Percentiles rank a stretch among this genome's conserved stretches.
These are phyloP conservation scores for Sebastes nivosus DNA, from an alignment of 2,797 vertebrate species.

Conservation along the genomic window DNA sequence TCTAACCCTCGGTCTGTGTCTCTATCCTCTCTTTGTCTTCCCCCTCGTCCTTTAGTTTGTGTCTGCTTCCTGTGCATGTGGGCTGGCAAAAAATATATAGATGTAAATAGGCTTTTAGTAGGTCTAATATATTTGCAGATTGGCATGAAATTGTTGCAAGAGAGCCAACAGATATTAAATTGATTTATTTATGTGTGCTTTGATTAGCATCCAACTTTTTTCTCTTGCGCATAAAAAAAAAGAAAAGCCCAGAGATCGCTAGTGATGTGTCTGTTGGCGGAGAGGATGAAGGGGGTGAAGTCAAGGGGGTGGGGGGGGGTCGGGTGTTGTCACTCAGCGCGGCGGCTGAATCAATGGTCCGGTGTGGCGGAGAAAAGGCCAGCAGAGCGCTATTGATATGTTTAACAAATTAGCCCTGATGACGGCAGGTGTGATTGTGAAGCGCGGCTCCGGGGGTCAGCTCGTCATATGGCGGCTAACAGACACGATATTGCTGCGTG, in stretches of 20 bases:
- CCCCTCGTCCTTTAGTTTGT: slow-evolving; percentile 21
- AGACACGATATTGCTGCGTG: slow-evolving; percentile 86
- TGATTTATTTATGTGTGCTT: slow-evolving; percentile 13
- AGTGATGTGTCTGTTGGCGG: slow-evolving; percentile 13
- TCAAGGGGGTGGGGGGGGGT: background rate
- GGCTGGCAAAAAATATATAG: slow-evolving; percentile 9
- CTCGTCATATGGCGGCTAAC: slow-evolving; percentile 86
- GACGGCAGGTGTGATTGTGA: slow-evolving; percentile 86
- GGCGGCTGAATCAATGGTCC: slow-evolving; percentile 68
- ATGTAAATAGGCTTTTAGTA: slow-evolving; percentile 24
- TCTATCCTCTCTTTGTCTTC: slow-evolving; percentile 63
- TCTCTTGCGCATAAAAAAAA: background rate
- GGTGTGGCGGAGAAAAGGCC: slow-evolving; percentile 60
- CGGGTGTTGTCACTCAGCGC: slow-evolving; percentile 66
- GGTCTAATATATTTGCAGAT: slow-evolving; percentile 7
- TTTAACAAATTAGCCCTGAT: slow-evolving; percentile 87
- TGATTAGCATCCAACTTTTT: slow-evolving; percentile 2
- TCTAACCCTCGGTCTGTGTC: slow-evolving; percentile 62
- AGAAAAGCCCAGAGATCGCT: background rate
- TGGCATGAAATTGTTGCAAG: slow-evolving; percentile 4
- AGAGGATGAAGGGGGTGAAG: slow-evolving; percentile 16
- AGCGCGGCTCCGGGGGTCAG: slow-evolving; percentile 76
- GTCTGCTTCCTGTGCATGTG: slow-evolving; percentile 43
- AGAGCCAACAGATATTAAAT: slow-evolving; percentile 1
- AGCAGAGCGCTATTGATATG: slow-evolving; percentile 85